Evolutionary conservation across 2,113 vertebrate genomes (phyloP).

Genomic region (Heloderma charlesbogerti): DNA sequence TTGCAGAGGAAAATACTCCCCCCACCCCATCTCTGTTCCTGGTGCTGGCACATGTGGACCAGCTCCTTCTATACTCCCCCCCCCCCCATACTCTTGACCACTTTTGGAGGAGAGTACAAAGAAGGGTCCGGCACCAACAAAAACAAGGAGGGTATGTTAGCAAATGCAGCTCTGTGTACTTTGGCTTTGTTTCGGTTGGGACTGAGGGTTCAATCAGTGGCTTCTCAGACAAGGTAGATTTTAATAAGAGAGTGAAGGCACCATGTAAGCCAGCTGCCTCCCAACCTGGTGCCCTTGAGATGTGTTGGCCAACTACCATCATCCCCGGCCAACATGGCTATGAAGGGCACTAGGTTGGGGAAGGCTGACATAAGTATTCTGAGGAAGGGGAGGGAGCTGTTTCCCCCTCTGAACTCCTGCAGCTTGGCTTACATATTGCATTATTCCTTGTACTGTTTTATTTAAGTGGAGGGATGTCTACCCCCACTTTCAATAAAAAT

Average conservation of each 20-base stretch:
- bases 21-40: background rate
- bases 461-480: too few relatives aligned
- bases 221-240: background rate
- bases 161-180: background rate
- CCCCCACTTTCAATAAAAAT: too few relatives aligned
- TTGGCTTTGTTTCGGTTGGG: background rate
- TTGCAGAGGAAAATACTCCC: background rate
- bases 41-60: background rate
- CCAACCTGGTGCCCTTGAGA: background rate
- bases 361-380: too few relatives aligned
- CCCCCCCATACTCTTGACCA: background rate
- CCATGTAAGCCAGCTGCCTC: background rate
- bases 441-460: too few relatives aligned
- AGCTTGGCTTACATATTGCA: too few relatives aligned
- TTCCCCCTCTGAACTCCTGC: too few relatives aligned
- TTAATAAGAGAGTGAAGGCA: background rate
- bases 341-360: too few relatives aligned
- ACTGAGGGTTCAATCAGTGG: background rate
- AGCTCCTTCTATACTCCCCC: background rate
- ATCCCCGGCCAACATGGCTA: background rate
- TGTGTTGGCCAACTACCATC: background rate
- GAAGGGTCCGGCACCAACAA: background rate
- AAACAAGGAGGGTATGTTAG: background rate
- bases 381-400: too few relatives aligned
- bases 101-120: background rate